These are phyloP conservation scores for Geodia barretti DNA, from an alignment of 37 sponge, comb jelly and placozoan genomes.

Conservation along the genomic window DNA sequence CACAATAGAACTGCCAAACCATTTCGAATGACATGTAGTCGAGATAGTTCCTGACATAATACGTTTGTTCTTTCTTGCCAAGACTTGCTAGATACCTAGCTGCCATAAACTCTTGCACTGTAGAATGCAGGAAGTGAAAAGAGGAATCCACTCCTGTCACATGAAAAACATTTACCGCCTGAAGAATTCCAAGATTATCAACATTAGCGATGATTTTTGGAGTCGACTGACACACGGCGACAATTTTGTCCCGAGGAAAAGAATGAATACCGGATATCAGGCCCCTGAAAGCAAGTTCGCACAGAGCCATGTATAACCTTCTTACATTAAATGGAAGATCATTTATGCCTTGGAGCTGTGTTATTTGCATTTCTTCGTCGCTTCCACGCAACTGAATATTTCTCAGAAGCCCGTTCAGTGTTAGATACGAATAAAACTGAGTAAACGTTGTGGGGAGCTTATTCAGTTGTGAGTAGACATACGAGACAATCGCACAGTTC, in stretches of 20 bases:
- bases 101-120: conserved; percentile 13
- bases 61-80: background rate
- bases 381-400: background rate
- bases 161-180: conserved; percentile 4
- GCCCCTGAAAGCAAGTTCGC: conserved; percentile 2
- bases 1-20: conserved; percentile 15
- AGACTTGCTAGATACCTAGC: background rate
- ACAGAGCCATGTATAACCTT: background rate
- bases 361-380: background rate
- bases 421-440: background rate
- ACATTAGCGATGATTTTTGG: background rate
- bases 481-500: conserved; percentile 4
- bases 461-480: background rate
- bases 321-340: background rate
- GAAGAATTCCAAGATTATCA: background rate
- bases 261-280: background rate
- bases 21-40: background rate
- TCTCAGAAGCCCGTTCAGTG: background rate
- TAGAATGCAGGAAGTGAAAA: conserved; percentile 2
- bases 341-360: background rate
- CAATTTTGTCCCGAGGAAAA: background rate
- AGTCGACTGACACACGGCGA: background rate
- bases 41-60: background rate
- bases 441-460: background rate
- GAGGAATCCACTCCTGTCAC: background rate